These are phyloP conservation scores for Drosophila subsilvestris DNA, from an alignment of 2,888 invertebrate genomes.

Conservation along the genomic window DNA sequence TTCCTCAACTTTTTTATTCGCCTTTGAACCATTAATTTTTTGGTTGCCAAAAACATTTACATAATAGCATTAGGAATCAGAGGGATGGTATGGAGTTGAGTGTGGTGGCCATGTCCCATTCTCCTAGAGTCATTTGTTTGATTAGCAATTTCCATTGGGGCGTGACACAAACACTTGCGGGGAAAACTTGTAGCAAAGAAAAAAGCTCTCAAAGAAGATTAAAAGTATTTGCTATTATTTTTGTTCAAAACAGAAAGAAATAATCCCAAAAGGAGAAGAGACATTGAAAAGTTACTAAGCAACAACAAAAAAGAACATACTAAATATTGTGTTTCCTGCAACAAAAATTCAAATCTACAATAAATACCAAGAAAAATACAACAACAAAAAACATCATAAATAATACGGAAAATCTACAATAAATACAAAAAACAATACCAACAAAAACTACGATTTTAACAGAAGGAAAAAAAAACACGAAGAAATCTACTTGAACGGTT, in stretches of 20 bases:
- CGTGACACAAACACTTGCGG: slow-evolving; percentile 36
- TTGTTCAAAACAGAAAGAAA: slow-evolving; percentile 14
- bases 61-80: slow-evolving; percentile 53
- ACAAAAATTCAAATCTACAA: slow-evolving; percentile 55
- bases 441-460: slow-evolving; percentile 60
- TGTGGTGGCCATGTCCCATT: neutral
- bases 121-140: slow-evolving; percentile 55
- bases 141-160: slow-evolving; percentile 59
- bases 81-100: slow-evolving; percentile 16
- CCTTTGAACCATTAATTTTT: slow-evolving; percentile 71
- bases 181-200: slow-evolving; percentile 8
- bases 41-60: slow-evolving; percentile 61
- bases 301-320: slow-evolving; percentile 26
- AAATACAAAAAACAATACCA: slow-evolving; percentile 18
- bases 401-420: slow-evolving; percentile 42
- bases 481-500: slow-evolving; percentile 23
- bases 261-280: neutral
- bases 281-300: slow-evolving; percentile 46
- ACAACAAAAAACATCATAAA: too few species aligned
- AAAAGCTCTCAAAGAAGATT: slow-evolving; percentile 33
- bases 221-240: neutral
- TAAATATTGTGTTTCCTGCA: slow-evolving; percentile 60
- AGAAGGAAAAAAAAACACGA: slow-evolving; percentile 29
- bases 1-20: slow-evolving; percentile 47
- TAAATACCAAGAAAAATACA: slow-evolving; percentile 15